Base-by-base conservation (phyloP, 2,888 invertebrate genomes). In the Bembecia ichneumoniformis region DNA sequence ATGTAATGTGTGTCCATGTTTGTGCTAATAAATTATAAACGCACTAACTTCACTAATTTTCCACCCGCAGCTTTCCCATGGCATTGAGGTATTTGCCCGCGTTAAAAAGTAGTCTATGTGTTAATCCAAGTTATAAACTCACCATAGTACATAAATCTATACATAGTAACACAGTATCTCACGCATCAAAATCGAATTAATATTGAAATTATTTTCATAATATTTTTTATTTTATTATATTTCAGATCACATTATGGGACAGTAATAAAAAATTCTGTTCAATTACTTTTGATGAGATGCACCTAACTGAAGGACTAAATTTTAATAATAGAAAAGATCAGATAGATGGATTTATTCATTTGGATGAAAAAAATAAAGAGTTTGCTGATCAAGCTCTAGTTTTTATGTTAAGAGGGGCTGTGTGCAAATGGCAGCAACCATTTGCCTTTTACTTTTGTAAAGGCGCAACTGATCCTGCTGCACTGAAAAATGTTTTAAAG, bases 391-490 rank as follows among this genome's bases (percentile, higher is more conserved):
- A 54, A 47, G 52, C 51, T 11, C 47, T 54, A 7, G 52, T 51
- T 3, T 53, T 55, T 36, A 50, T 55, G 52, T 5, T 56, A 15
- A 20, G 52, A 36, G 56, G 56, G 16, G 49, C 48, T 5, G 40
- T 49, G 2, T 40, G 34, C 11, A 53, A 52, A 14, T 52, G 51
- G 51, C 53, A 55, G 46, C 53, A 56, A 46, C 55, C 52, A 15
- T 9, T 55, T 3, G 56, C 52, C 13, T 56, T 45, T 45, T 56
- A 56, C 40, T 56, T 51, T 35, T 53, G 52, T 14, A 17, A 50
- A 46, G 52, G 56, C 5, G 49, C 51, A 5, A 51, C 44, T 10
- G 28, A 45, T n/a, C 20, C 35, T 15, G 9, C 16, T 3, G 35
- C 52, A 45, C 34, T 51, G n/a, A 48, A 50, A 49, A 15, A 34